A percentile compares a stretch with the other conserved stretches of the same genome.
phyloP scores from a whole-genome alignment of 2,888 invertebrate species.

The Andrena bicolor region DNA sequence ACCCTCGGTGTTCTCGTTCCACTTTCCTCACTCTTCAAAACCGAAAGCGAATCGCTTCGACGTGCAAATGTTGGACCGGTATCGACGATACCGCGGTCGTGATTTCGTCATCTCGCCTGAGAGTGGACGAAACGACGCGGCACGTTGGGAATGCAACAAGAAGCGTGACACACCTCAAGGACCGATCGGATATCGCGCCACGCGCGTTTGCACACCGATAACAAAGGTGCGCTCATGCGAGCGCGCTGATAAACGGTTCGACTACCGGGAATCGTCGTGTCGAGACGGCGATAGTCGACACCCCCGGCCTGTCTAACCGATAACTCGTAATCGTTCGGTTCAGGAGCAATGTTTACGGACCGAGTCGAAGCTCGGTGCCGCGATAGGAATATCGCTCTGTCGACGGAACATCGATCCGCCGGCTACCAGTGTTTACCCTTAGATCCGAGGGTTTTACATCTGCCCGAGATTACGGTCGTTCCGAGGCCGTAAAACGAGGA shows the following conservation, averaged over 20 bases:
- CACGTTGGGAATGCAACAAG: slow-evolving; percentile 46
- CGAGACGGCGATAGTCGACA: slow-evolving; percentile 62
- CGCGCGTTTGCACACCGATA: slow-evolving; percentile 68
- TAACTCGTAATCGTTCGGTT: slow-evolving; percentile 60
- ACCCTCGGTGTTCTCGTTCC: neutral
- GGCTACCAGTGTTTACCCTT: slow-evolving; percentile 41
- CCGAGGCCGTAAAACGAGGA: neutral
- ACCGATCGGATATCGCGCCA: slow-evolving; percentile 65
- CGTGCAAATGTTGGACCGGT: slow-evolving; percentile 5
- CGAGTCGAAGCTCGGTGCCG: neutral
- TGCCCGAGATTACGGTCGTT: slow-evolving; percentile 32
- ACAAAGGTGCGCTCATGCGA: slow-evolving; percentile 62
- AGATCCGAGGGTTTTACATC: slow-evolving; percentile 19
- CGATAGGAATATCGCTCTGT: slow-evolving; percentile 37
- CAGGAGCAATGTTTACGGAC: slow-evolving; percentile 54
- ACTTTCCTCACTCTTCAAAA: neutral
- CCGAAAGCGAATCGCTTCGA: slow-evolving; percentile 4
- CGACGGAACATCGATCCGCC: slow-evolving; percentile 38
- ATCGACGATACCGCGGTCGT: slow-evolving; percentile 20
- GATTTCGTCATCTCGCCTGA: slow-evolving; percentile 33
- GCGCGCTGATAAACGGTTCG: slow-evolving; percentile 63
- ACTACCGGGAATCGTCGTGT: slow-evolving; percentile 67
- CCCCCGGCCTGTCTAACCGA: slow-evolving; percentile 52
- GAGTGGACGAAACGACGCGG: neutral
- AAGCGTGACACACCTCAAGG: slow-evolving; percentile 48